These are phyloP conservation scores for Epinephelus coioides DNA, from an alignment of 2,797 vertebrate genomes.

Conservation along the genomic window DNA sequence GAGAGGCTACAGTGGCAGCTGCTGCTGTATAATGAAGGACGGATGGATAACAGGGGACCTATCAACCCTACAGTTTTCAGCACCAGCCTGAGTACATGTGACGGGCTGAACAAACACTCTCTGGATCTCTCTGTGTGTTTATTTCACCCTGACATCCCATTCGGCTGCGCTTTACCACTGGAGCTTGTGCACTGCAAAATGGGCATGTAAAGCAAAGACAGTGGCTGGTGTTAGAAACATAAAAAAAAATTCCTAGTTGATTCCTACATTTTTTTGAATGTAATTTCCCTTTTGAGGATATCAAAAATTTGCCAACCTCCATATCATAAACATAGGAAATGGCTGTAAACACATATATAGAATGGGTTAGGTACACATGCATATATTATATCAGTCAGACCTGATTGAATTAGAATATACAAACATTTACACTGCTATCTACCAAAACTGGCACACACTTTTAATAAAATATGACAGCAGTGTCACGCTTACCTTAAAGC, in stretches of 20 bases:
- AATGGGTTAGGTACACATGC: not conserved
- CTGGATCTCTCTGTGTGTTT: slow-evolving; percentile 44
- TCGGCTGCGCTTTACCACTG: slow-evolving; percentile 11
- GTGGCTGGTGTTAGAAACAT: slow-evolving; percentile 1
- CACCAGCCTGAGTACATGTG: slow-evolving; percentile 55
- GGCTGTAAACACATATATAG: not conserved
- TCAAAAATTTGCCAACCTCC: not conserved
- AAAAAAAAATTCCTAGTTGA: not conserved
- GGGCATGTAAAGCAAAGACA: slow-evolving; percentile 22
- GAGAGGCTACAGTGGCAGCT: slow-evolving; percentile 43
- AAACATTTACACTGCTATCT: slow-evolving; percentile 38
- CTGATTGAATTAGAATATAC: slow-evolving; percentile 23
- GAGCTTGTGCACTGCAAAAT: slow-evolving; percentile 3
- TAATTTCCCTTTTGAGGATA: not conserved
- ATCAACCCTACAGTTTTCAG: slow-evolving; percentile 58
- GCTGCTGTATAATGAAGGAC: slow-evolving; percentile 49
- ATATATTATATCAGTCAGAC: not conserved
- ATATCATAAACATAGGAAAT: slow-evolving; percentile 10
- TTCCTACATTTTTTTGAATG: slow-evolving; percentile 5
- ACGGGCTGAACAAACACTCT: slow-evolving; percentile 58
- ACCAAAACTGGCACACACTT: slow-evolving; percentile 16
- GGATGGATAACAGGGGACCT: slow-evolving; percentile 71
- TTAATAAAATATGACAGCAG: slow-evolving; percentile 47
- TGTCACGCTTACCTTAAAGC: slow-evolving; percentile 32
- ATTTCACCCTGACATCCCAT: slow-evolving; percentile 55